Percentiles rank a stretch among this genome's conserved stretches.
Evolutionary conservation across 2,113 vertebrate genomes (phyloP).

Genomic region (Girardinichthys multiradiatus): DNA sequence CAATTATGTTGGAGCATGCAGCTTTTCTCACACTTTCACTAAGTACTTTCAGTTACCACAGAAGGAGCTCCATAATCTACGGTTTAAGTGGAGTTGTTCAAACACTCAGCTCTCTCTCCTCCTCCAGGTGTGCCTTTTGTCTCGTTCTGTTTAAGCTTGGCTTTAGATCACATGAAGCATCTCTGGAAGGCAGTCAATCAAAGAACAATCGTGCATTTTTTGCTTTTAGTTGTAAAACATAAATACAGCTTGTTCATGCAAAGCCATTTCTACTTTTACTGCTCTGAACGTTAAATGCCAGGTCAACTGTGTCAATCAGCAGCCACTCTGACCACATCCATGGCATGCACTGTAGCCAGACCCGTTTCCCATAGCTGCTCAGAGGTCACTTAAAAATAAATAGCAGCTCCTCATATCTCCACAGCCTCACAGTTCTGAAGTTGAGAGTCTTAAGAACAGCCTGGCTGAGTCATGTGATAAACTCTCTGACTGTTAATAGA

Average conservation of each 20-base stretch:
- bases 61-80: conserved; percentile 21
- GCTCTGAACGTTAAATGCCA: background rate
- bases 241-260: background rate
- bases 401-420: background rate
- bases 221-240: background rate
- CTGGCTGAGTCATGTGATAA: background rate
- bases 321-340: background rate
- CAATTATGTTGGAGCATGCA: conserved; percentile 52
- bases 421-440: background rate
- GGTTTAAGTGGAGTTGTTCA: conserved; percentile 41
- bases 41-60: conserved; percentile 35
- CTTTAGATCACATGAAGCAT: conserved; percentile 13
- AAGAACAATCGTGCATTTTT: background rate
- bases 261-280: background rate
- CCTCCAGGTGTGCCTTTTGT: conserved; percentile 56
- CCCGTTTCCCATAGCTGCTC: background rate
- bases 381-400: background rate
- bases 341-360: background rate
- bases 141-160: conserved; percentile 9
- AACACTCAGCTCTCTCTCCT: background rate
- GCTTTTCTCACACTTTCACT: conserved; percentile 18
- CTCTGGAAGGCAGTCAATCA: conserved; percentile 4
- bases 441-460: background rate
- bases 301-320: background rate
- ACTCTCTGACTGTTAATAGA: background rate